Evolutionary conservation across 2,888 invertebrate genomes (phyloP).

Genomic region (Miltochrista miniata): DNA sequence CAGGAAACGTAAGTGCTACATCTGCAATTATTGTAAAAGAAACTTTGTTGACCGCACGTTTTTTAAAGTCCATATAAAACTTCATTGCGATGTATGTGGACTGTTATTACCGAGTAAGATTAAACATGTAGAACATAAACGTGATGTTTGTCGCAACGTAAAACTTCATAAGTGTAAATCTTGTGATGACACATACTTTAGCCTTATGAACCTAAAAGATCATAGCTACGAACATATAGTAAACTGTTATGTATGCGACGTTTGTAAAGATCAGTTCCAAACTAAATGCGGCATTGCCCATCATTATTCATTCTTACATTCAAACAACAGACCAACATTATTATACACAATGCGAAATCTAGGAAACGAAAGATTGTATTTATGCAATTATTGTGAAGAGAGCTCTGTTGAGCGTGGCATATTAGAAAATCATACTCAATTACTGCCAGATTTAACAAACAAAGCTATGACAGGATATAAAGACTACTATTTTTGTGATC

Average conservation of each 20-base stretch:
- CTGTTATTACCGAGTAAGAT: conserved; percentile 47
- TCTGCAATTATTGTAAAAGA: conserved; percentile 70
- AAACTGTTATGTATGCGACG: conserved; percentile 57
- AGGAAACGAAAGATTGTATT: conserved; percentile 52
- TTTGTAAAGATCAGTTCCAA: conserved; percentile 66
- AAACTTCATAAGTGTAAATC: conserved; percentile 60
- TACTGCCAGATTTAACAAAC: conserved; percentile 61
- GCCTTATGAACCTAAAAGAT: conserved; percentile 68
- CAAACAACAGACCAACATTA: conserved; percentile 44
- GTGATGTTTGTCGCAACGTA: conserved; percentile 48
- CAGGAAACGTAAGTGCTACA: conserved; percentile 71
- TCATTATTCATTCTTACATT: conserved; percentile 63
- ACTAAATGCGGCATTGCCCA: conserved; percentile 62
- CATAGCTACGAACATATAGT: conserved; percentile 62
- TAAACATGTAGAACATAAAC: conserved; percentile 53
- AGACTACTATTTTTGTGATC: conserved; percentile 69
- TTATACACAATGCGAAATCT: conserved; percentile 52
- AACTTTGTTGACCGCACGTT: conserved; percentile 67
- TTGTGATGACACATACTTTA: conserved; percentile 54
- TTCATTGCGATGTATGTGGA: conserved; percentile 69
- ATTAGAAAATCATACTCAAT: conserved; percentile 53
- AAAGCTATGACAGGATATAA: conserved; percentile 61
- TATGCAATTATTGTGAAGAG: conserved; percentile 68
- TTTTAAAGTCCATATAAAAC: conserved; percentile 70
- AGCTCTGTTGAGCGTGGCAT: conserved; percentile 54